Percentiles rank a stretch among this genome's conserved stretches.
Evolutionary conservation across 2,113 vertebrate species (phyloP).

Genomic region (Ornithorhynchus anatinus): DNA sequence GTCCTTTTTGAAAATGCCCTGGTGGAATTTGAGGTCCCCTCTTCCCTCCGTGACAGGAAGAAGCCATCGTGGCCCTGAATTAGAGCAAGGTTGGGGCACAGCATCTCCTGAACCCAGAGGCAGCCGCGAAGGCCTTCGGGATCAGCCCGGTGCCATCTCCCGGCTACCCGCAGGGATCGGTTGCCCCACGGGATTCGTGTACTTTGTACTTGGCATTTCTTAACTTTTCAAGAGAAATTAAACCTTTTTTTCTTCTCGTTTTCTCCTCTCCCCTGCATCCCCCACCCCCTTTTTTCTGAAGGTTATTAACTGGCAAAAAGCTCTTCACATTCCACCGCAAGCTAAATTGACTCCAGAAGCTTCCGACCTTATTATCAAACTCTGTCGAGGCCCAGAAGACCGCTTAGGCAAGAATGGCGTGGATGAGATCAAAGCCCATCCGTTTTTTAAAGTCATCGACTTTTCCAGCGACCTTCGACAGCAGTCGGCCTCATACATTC

Average conservation of each 20-base stretch:
- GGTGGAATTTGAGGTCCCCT: too few relatives aligned
- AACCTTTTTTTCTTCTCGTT: slow-evolving; percentile 3
- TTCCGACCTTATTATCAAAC: slow-evolving; percentile 91
- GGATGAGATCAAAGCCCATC: slow-evolving; percentile 95
- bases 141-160: too few relatives aligned
- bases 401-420: slow-evolving; percentile 92
- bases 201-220: background rate
- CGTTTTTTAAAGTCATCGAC: slow-evolving; percentile 91
- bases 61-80: too few relatives aligned
- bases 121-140: too few relatives aligned
- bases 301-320: slow-evolving; percentile 98
- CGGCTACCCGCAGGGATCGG: background rate
- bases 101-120: too few relatives aligned
- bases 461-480: slow-evolving; percentile 93
- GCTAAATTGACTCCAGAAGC: slow-evolving; percentile 93
- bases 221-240: too few relatives aligned
- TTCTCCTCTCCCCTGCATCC: slow-evolving; percentile 22
- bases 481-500: slow-evolving; percentile 90
- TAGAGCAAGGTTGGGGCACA: too few relatives aligned
- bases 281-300: slow-evolving; percentile 63
- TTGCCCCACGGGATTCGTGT: background rate
- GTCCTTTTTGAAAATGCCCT: too few relatives aligned
- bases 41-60: too few relatives aligned
- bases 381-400: slow-evolving; percentile 94
- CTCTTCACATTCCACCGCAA: slow-evolving; percentile 89